phyloP scores from a whole-genome alignment of 2,888 invertebrate genomes.

The Scaptomyza polygonia region DNA sequence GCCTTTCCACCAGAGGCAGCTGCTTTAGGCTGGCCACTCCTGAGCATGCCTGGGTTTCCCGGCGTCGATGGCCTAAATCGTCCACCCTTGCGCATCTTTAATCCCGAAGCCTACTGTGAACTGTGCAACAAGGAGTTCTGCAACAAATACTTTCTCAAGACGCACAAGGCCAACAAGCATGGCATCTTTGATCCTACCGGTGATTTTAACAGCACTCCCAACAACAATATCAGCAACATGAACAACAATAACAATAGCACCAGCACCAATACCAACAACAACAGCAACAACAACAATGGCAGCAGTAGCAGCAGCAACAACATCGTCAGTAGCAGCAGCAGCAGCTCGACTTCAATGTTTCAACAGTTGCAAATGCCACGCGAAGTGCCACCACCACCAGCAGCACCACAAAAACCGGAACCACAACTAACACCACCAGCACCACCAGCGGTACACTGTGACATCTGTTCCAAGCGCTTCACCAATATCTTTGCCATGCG shows the following conservation, averaged over 20 bases:
- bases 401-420: constrained; percentile 40
- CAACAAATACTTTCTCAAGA: constrained; percentile 98
- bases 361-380: constrained; percentile 58
- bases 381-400: constrained; percentile 45
- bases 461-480: constrained; percentile 90
- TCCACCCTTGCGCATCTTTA: constrained; percentile 93
- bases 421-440: constrained; percentile 55
- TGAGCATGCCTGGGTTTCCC: constrained; percentile 83
- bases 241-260: constrained; percentile 41
- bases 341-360: constrained; percentile 62
- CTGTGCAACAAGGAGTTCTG: constrained; percentile 99
- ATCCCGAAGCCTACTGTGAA: constrained; percentile 98
- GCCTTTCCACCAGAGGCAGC: constrained; percentile 82
- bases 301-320: constrained; percentile 35
- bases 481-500: constrained; percentile 89
- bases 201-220: constrained; percentile 47
- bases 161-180: constrained; percentile 98
- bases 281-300: constrained; percentile 24
- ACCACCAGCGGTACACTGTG: constrained; percentile 86
- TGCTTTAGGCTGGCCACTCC: constrained; percentile 79
- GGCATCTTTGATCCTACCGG: constrained; percentile 90
- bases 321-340: constrained; percentile 48
- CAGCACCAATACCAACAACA: constrained; percentile 34
- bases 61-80: constrained; percentile 83
- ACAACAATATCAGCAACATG: constrained; percentile 28